These are phyloP conservation scores for Macrosoma leucophasiata DNA, from an alignment of 2,888 invertebrate species.

Conservation along the genomic window DNA sequence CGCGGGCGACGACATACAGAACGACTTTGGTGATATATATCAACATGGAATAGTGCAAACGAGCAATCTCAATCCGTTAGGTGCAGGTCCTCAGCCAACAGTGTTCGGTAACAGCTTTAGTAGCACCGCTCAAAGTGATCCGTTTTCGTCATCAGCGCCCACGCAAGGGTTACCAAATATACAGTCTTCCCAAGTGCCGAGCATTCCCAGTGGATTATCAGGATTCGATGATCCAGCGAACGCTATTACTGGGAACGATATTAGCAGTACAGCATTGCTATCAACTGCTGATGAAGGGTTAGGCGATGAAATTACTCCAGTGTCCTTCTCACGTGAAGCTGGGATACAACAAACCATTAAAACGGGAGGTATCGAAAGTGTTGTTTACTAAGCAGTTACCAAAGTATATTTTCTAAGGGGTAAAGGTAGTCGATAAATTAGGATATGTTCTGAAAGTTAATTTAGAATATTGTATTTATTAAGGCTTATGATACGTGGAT, in stretches of 20 bases:
- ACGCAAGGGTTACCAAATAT: conserved; percentile 31
- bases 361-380: conserved; percentile 51
- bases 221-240: conserved; percentile 42
- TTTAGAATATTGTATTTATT: too few relatives aligned
- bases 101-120: conserved; percentile 38
- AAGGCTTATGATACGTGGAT: too few relatives aligned
- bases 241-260: conserved; percentile 38
- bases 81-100: conserved; percentile 38
- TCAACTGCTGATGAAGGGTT: conserved; percentile 34
- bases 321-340: conserved; percentile 53
- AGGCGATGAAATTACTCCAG: conserved; percentile 41
- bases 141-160: conserved; percentile 38
- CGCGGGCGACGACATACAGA: conserved; percentile 36
- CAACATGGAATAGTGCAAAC: conserved; percentile 40
- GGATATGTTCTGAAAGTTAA: too few relatives aligned
- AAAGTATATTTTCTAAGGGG: too few relatives aligned
- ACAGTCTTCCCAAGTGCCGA: conserved; percentile 40
- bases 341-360: conserved; percentile 55
- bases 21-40: conserved; percentile 42
- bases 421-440: too few relatives aligned
- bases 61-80: conserved; percentile 41
- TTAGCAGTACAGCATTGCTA: conserved; percentile 32
- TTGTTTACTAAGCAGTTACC: conserved; percentile 49
- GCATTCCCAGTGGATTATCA: conserved; percentile 31
- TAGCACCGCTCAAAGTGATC: conserved; percentile 34